These are phyloP conservation scores for Connochaetes taurinus DNA, from an alignment of 2,113 vertebrate genomes.

Conservation along the genomic window DNA sequence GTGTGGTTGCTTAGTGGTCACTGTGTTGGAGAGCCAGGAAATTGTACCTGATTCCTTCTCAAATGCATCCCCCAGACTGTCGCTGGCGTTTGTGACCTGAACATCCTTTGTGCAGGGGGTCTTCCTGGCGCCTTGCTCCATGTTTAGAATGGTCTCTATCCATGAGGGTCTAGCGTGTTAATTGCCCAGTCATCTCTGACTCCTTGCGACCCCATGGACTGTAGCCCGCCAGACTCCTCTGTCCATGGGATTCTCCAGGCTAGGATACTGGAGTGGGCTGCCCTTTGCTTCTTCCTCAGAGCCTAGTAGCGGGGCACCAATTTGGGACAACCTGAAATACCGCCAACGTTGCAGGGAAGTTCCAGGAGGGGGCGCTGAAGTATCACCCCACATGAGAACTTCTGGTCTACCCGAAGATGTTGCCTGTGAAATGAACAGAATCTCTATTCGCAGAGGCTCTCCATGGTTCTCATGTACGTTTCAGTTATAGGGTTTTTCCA, in stretches of 20 bases:
- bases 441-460: neutral
- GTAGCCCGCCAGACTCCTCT: neutral
- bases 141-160: neutral
- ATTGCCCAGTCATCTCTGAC: neutral
- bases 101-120: neutral
- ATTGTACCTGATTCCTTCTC: neutral
- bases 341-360: neutral
- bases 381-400: neutral
- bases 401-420: neutral
- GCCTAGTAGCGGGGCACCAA: neutral
- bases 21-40: neutral
- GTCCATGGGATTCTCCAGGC: neutral
- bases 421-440: rapidly evolving
- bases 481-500: neutral
- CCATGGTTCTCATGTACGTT: neutral
- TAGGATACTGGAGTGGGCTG: neutral
- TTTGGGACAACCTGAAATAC: neutral
- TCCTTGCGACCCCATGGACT: neutral
- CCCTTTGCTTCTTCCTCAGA: neutral
- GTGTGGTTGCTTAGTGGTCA: neutral
- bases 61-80: neutral
- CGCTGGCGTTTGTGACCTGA: neutral
- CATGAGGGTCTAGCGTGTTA: neutral
- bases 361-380: neutral
- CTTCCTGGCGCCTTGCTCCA: neutral